Base-by-base conservation (phyloP, 2,797 vertebrate genomes). In the Bovichtus variegatus region DNA sequence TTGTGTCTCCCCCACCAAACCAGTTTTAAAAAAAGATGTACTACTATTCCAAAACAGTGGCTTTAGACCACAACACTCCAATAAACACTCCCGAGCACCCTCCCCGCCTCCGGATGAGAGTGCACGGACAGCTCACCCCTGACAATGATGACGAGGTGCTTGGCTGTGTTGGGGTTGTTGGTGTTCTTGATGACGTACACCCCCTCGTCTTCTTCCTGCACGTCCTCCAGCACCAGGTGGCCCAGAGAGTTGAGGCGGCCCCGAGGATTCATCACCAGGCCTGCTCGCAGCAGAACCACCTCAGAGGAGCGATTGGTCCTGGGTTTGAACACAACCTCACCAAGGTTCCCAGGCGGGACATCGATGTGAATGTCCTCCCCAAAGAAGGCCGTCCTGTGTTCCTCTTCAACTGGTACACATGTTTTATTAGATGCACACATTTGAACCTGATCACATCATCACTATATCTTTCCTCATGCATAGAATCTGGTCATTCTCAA, bases 291-390 rank as follows among this genome's bases (percentile, higher is more conserved):
- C 63, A 95, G 85, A 10, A 80, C 67, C 70, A 78, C 84, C 71
- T 90, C 87, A 0, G 55, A 0, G 0, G 76, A 66, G 1, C 13
- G 44, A 2, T 87, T 81, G 81, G 44, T 44, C 53, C 59, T 80
- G 43, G 93, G 80, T 44, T 61, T 84, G 75, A 96, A 95, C 75
- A 92, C 78, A 1, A 95, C 92, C 79, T 94, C 91, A 0, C 84
- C 66, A 0, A 63, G 54, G 12, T 88, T 60, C 10, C 84, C 79
- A 0, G 84, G 49, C 2, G 89, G 84, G 40, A 95, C 50, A 0
- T 85, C 74, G 15, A 96, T 90, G 87, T 94, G 86, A 23, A 95
- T 60, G 50, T 95, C 94, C 82, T 96, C 95, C 0, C 94, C 93
- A 3, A 94, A 93, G 83, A 95, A 95, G 6, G 91, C 94, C 0